Evolutionary conservation across 2,113 vertebrate species (phyloP).

Genomic region (Eira barbara): DNA sequence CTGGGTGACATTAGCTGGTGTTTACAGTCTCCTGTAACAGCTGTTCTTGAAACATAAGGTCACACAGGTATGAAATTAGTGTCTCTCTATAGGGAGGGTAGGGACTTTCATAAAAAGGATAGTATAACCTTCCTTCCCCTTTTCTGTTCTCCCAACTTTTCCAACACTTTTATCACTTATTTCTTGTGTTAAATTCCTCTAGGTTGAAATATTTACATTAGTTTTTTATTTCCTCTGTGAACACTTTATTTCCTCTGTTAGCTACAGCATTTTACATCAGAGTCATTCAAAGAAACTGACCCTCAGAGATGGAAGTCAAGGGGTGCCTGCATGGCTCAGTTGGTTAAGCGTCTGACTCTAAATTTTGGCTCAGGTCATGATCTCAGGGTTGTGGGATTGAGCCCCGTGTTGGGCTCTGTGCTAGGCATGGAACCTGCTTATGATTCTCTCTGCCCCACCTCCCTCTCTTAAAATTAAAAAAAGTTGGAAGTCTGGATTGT

Average conservation of each 20-base stretch:
- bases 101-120: background rate
- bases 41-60: background rate
- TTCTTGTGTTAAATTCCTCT: background rate
- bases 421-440: background rate
- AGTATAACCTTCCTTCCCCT: too few relatives aligned
- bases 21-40: background rate
- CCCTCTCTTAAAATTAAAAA: background rate
- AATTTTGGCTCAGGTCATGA: background rate
- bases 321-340: background rate
- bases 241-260: background rate
- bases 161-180: background rate
- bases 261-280: background rate
- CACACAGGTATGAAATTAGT: background rate
- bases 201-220: background rate
- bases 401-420: background rate
- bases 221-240: background rate
- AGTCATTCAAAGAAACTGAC: background rate
- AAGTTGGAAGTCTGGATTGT: background rate
- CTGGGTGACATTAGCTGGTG: background rate
- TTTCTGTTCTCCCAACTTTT: background rate
- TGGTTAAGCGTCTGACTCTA: background rate
- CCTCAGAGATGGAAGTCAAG: background rate
- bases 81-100: background rate
- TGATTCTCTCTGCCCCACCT: background rate
- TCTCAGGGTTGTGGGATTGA: background rate